Percentiles rank a stretch among this genome's conserved stretches.
These are phyloP conservation scores for Rhizoglyphus robini DNA, from an alignment of 1,140 invertebrate species.

Conservation along the genomic window DNA sequence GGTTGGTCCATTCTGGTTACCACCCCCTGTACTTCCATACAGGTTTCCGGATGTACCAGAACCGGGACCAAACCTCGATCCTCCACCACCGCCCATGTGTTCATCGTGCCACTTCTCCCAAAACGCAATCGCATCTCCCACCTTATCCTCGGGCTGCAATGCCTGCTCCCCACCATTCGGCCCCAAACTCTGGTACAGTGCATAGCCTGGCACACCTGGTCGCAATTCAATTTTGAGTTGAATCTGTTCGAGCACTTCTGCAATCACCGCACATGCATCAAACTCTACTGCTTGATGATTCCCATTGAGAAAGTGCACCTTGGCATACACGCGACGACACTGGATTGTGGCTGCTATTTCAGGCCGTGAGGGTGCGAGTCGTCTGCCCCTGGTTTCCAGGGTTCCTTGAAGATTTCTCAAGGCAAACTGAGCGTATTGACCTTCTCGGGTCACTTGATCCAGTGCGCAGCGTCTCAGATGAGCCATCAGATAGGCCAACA, in stretches of 20 bases:
- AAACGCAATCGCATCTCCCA: constrained; percentile 84
- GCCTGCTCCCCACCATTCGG: constrained; percentile 34
- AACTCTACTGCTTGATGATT: constrained; percentile 89
- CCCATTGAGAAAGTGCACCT: constrained; percentile 84
- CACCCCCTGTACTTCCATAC: not conserved
- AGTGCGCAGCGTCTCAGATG: constrained; percentile 75
- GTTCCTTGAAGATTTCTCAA: constrained; percentile 60
- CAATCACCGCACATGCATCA: constrained; percentile 80
- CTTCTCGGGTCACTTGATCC: constrained; percentile 79
- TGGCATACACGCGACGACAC: constrained; percentile 70
- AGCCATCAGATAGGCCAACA: constrained; percentile 74
- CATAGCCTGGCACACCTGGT: constrained; percentile 62
- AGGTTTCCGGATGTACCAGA: no score
- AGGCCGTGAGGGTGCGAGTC: constrained; percentile 80
- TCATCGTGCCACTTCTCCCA: constrained; percentile 60
- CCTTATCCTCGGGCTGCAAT: constrained; percentile 65
- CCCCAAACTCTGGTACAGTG: constrained; percentile 48
- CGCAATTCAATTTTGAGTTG: constrained; percentile 68
- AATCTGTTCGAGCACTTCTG: constrained; percentile 66
- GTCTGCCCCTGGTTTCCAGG: constrained; percentile 64
- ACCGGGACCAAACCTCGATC: no score
- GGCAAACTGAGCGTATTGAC: constrained; percentile 82
- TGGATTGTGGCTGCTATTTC: constrained; percentile 86
- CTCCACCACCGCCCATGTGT: constrained; percentile 21
- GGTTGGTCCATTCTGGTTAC: not conserved